Percentiles rank a stretch among this genome's conserved stretches.
Conservation (phyloP, 2,113 vertebrate genomes). For the Urocynchramus pylzowi region DNA sequence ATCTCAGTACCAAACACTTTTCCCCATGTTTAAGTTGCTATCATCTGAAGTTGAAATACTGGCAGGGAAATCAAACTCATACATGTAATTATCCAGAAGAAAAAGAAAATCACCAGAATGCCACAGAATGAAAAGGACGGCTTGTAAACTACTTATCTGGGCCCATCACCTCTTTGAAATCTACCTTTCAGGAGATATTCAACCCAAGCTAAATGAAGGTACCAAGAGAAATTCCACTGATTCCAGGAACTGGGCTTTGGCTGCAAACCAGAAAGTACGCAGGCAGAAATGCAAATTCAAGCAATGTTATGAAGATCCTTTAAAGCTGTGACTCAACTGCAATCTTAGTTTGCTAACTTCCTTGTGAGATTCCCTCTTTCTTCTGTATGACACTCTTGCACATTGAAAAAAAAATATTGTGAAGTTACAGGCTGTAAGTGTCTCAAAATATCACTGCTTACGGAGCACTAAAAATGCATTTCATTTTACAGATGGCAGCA, state of each 20-base stretch:
- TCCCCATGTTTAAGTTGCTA: not conserved
- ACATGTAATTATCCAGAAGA: not conserved
- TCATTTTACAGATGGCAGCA: not conserved
- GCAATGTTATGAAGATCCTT: not conserved
- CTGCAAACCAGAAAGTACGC: not conserved
- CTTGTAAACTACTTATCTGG: not conserved
- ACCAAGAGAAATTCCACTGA: not conserved
- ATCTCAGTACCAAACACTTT: not conserved
- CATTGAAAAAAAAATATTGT: not conserved
- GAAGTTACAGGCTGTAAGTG: not conserved
- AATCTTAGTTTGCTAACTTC: not conserved
- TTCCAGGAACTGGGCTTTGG: not conserved
- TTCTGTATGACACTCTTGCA: not conserved
- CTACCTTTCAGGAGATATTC: not conserved
- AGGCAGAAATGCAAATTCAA: not conserved
- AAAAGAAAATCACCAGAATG: not conserved
- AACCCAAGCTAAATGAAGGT: not conserved
- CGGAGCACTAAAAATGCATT: not conserved
- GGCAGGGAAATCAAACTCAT: not conserved
- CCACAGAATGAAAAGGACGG: not conserved
- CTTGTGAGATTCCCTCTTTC: not conserved
- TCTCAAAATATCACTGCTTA: not conserved
- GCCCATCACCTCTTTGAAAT: not conserved
- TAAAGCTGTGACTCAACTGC: not conserved
- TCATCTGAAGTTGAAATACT: not conserved